Base-by-base conservation (phyloP, 2,888 invertebrate species). In the Reticulitermes lucifugus region DNA sequence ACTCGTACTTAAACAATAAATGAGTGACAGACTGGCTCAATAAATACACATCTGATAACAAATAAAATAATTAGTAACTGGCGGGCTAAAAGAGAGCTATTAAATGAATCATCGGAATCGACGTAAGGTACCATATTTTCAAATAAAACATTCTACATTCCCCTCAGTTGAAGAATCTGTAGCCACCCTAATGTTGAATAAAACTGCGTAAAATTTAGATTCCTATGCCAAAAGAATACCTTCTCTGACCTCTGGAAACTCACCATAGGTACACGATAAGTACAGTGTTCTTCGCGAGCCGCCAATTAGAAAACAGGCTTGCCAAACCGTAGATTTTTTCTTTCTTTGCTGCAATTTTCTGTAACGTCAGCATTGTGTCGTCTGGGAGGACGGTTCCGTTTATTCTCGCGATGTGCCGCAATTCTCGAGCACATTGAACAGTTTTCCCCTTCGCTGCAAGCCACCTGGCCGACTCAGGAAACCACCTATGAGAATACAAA, bases 401-500 rank as follows among this genome's bases (percentile, higher is more conserved):
- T 43, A 89, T 89, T 89, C 90, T 91, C 29, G 93, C 93, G 86
- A 94, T 94, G 88, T 90, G 90, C 88, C 92, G 91, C 85, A 94
- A 89, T 88, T 91, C 90, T 79, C 89, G 90, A 77, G 93, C 88
- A 87, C 93, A 93, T 86, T 91, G 90, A 88, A 90, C 90, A 75
- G 91, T 90, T 87, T 92, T 92, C 71, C 92, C 92, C 88, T 92
- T 91, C 87, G 92, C 91, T 89, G 93, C 93, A 87, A 94, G 91
- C 94, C 94, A 94, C 86, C 94, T 91, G 5, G 94, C 94, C 77
- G 94, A 94, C 91, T 94, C 94, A 86, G 94, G 93, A 89, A 94
- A 91, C 88, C 91, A 92, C 90, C 94, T 94, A 88, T 10, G 14
- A 59, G 51, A 10, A 29, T 0, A 60, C 14, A 55, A 18, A 9